phyloP scores from a whole-genome alignment of 2,113 vertebrate genomes.

The Oplegnathus fasciatus region DNA sequence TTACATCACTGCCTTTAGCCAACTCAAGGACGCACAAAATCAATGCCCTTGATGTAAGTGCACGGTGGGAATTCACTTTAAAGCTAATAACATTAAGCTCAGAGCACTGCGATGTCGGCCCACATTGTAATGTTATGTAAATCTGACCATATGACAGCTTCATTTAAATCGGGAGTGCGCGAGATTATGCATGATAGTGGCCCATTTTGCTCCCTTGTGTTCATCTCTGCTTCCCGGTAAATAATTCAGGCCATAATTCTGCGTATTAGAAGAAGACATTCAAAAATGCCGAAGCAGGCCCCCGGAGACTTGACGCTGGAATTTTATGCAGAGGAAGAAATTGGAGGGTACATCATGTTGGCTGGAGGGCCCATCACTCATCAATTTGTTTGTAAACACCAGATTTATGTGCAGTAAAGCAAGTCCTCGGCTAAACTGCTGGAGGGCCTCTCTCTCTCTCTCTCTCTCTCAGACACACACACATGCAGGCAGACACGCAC shows the following conservation, averaged over 20 bases:
- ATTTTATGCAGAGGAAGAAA: constrained; percentile 71
- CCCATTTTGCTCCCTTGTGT: constrained; percentile 70
- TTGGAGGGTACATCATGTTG: constrained; percentile 75
- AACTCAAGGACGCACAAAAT: constrained; percentile 79
- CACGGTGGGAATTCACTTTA: constrained; percentile 79
- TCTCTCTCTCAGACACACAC: constrained; percentile 34
- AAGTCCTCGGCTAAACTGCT: constrained; percentile 70
- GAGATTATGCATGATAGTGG: constrained; percentile 78
- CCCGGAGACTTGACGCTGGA: constrained; percentile 71
- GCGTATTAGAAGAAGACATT: constrained; percentile 77
- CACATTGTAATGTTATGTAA: constrained; percentile 85
- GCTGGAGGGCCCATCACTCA: constrained; percentile 83
- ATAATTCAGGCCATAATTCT: constrained; percentile 79
- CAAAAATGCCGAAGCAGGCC: constrained; percentile 72
- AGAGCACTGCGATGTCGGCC: constrained; percentile 69
- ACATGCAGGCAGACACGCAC: constrained; percentile 13
- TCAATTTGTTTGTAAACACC: constrained; percentile 87
- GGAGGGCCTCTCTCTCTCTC: constrained; percentile 45
- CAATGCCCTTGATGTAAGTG: constrained; percentile 78
- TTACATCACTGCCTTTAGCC: constrained; percentile 81
- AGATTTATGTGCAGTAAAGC: constrained; percentile 84
- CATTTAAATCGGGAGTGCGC: constrained; percentile 74
- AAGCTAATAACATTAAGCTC: constrained; percentile 82
- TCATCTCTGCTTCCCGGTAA: constrained; percentile 73
- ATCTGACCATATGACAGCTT: constrained; percentile 83